phyloP scores from a whole-genome alignment of 2,888 invertebrate species.

The Smittia sp. region DNA sequence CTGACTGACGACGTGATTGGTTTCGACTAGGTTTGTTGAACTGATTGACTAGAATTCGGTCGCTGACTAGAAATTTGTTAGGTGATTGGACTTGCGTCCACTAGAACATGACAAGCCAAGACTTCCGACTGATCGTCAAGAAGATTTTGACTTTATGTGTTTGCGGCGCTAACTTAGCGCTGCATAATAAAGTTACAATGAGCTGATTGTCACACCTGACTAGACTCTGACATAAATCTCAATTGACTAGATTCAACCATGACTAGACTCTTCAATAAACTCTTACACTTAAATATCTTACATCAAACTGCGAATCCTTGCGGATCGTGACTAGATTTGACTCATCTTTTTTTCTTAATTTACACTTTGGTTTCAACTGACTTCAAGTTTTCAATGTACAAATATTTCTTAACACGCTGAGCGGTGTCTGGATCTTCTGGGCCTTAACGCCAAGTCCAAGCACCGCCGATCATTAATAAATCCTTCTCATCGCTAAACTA shows the following conservation, averaged over 20 bases:
- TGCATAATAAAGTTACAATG: not conserved
- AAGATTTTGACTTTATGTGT: too few relatives aligned
- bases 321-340: constrained; percentile 10
- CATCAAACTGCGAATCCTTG: not conserved
- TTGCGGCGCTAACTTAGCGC: not conserved
- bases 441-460: not conserved
- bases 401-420: not conserved
- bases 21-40: too few relatives aligned
- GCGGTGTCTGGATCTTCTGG: too few relatives aligned
- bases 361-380: constrained; percentile 15
- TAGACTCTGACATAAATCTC: not conserved
- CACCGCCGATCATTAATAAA: not conserved
- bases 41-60: too few relatives aligned
- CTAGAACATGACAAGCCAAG: too few relatives aligned
- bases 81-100: not conserved
- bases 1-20: too few relatives aligned
- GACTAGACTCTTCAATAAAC: not conserved
- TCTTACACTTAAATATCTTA: constrained; percentile 3
- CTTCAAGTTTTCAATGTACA: not conserved
- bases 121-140: too few relatives aligned
- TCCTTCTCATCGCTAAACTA: not conserved
- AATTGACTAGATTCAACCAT: not conserved
- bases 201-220: constrained; percentile 19
- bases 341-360: constrained; percentile 7
- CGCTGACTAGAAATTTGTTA: too few relatives aligned